A percentile compares a stretch with the other conserved stretches of the same genome.
phyloP scores from a whole-genome alignment of 2,888 invertebrate species.

The Cheilosia grossa region DNA sequence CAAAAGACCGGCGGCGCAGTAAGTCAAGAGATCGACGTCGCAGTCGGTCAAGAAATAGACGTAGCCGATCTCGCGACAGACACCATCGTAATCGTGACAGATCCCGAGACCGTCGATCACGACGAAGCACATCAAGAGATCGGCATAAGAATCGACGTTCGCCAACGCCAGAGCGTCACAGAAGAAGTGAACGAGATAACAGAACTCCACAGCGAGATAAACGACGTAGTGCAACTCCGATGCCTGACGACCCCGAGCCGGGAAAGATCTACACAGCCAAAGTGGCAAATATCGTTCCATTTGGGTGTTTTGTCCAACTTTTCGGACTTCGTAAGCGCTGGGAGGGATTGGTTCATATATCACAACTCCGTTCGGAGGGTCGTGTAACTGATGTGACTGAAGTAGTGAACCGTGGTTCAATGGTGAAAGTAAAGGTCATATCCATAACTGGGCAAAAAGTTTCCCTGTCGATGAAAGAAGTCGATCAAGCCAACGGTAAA shows the following conservation, averaged over 20 bases:
- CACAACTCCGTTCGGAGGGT: constrained; percentile 95
- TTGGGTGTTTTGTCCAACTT: constrained; percentile 98
- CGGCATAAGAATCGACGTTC: constrained; percentile 78
- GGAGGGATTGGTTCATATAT: constrained; percentile 99
- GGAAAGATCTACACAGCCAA: constrained; percentile 96
- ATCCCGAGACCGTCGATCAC: constrained; percentile 77
- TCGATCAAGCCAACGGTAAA: constrained; percentile 96
- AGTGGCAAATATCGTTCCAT: constrained; percentile 98
- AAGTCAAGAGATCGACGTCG: constrained; percentile 74
- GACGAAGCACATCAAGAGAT: constrained; percentile 77
- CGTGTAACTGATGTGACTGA: constrained; percentile 97
- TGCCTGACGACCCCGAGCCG: constrained; percentile 90
- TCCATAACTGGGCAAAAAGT: constrained; percentile 97
- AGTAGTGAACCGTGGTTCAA: constrained; percentile 94
- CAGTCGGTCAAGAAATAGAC: constrained; percentile 78
- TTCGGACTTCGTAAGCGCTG: constrained; percentile 94
- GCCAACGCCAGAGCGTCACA: constrained; percentile 78
- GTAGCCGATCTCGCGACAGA: constrained; percentile 76
- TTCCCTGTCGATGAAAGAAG: constrained; percentile 98
- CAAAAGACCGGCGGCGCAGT: constrained; percentile 76
- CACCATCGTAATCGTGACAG: constrained; percentile 57
- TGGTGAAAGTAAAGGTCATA: constrained; percentile 95
- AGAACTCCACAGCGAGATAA: constrained; percentile 76
- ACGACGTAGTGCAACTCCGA: constrained; percentile 79
- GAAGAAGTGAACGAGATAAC: constrained; percentile 81